phyloP scores from a whole-genome alignment of 2,888 invertebrate genomes.

The Trypoxylon attenuatum region DNA sequence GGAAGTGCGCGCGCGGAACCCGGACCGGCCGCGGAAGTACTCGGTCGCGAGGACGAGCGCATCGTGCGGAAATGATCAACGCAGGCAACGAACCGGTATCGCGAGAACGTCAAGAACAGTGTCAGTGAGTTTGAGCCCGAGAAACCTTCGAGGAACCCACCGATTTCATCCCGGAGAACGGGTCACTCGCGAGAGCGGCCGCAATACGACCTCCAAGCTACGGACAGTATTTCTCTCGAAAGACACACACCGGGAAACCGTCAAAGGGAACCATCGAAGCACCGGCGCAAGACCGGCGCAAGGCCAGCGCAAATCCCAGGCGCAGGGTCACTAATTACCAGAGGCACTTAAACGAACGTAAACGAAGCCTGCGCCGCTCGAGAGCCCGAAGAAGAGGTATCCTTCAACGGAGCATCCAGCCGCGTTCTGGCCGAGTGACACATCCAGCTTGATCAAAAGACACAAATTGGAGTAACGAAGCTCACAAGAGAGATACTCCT shows the following conservation, averaged over 20 bases:
- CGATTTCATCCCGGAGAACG: neutral
- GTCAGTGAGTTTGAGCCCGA: conserved; percentile 28
- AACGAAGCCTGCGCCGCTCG: neutral
- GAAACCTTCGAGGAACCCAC: neutral
- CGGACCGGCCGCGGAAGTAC: neutral
- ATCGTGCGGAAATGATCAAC: conserved; percentile 15
- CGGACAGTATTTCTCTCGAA: conserved; percentile 46
- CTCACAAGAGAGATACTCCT: neutral
- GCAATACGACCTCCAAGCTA: neutral
- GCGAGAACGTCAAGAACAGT: conserved; percentile 17
- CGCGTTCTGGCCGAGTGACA: neutral
- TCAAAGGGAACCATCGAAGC: neutral
- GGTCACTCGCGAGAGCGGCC: neutral
- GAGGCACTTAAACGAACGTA: neutral
- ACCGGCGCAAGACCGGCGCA: too few species aligned
- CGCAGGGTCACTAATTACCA: too few species aligned
- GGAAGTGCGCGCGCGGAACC: conserved; percentile 20
- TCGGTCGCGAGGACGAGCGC: conserved; percentile 7
- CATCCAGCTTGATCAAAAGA: neutral
- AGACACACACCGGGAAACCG: conserved; percentile 21
- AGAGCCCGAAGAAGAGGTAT: neutral
- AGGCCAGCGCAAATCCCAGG: too few species aligned
- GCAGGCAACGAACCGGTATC: conserved; percentile 8
- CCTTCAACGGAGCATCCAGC: too few species aligned
- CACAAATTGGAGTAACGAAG: neutral